Percentiles rank a stretch among this genome's conserved stretches.
Evolutionary conservation across 1,140 invertebrate species (phyloP).

Genomic region (Anthonomus grandis): DNA sequence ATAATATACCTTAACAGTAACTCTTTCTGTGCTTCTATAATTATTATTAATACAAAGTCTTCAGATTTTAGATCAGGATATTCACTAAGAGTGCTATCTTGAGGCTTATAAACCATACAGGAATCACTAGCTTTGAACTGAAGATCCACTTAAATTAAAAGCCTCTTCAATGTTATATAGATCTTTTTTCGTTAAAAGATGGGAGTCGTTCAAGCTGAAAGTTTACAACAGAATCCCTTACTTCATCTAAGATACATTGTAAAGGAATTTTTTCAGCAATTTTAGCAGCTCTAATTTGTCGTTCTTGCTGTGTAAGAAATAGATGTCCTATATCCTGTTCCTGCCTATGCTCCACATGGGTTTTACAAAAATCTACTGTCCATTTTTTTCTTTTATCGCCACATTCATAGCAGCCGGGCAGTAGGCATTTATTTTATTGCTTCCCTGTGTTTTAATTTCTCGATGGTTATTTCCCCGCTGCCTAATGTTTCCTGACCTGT

Average conservation of each 20-base stretch:
- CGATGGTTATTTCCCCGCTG: too few species aligned
- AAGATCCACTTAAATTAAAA: not conserved
- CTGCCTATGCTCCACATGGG: not conserved
- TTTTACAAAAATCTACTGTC: not conserved
- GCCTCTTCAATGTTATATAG: not conserved
- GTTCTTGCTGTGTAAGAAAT: not conserved
- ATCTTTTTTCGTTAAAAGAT: slow-evolving; percentile 9
- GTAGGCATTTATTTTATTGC: not conserved
- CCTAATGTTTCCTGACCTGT: too few species aligned
- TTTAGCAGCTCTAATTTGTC: not conserved
- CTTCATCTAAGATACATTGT: slow-evolving; percentile 3
- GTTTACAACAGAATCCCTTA: slow-evolving; percentile 3
- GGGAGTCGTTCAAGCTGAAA: not conserved
- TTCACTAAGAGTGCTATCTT: slow-evolving; percentile 4
- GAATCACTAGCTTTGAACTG: slow-evolving; percentile 11
- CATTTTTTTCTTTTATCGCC: not conserved
- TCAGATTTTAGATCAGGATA: slow-evolving; percentile 18
- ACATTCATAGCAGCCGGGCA: not conserved
- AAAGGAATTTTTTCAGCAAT: slow-evolving; percentile 8
- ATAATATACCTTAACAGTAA: too few species aligned
- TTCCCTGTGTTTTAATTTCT: too few species aligned
- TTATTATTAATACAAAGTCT: slow-evolving; percentile 29
- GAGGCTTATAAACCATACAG: slow-evolving; percentile 24
- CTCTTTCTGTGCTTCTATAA: slow-evolving; percentile 9
- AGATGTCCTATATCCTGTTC: not conserved